Evolutionary conservation across 2,113 vertebrate genomes (phyloP), one percentile per base, ranked within the genome.

Genomic region (Trematocara zebra): DNA sequence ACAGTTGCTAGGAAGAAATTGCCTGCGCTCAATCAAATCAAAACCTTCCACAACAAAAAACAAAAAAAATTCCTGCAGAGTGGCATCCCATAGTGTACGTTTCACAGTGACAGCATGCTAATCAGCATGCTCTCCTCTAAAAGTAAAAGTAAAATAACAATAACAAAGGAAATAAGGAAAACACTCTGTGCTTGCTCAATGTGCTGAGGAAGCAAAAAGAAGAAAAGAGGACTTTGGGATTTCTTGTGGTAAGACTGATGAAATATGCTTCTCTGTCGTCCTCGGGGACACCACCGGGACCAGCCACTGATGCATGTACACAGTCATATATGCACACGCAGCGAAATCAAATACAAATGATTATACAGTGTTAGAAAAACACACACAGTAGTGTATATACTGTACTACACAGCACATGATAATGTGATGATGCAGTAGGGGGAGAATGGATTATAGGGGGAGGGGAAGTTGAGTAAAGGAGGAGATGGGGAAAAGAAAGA

Each of bases 321-420:
- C 31, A 10, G 81, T 59, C 82, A 79, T 91, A 92, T 82, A 56
- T 93, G 92, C 93, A 88, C 89, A 92, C 87, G 54, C 88, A 91
- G 94, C 91, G 89, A 80, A 95, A 92, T 88, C 90, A 88, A 93
- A 88, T 54, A 92, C 88, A 88, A 85, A 84, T 82, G 76, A 91
- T 64, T 79, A 56, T 53, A 61, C 52, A 37, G 57, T 47, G 11
- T 90, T 80, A 76, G 86, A 87, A 90, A 90, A 78, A 59, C 37
- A 37, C 37, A 37, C 87, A 81, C 78, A 54, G 81, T 11, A 56
- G 42, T 35, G 72, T 49, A 76, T 84, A 82, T 42, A 81, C 40
- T 67, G 53, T 44, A 37, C 33, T 51, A 61, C 35, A 82, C 31
- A 72, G 53, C 31, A 57, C 26, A 53, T 31, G 54, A 83, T 81